phyloP scores from a whole-genome alignment of 1,140 invertebrate genomes.

The Varroa destructor region DNA sequence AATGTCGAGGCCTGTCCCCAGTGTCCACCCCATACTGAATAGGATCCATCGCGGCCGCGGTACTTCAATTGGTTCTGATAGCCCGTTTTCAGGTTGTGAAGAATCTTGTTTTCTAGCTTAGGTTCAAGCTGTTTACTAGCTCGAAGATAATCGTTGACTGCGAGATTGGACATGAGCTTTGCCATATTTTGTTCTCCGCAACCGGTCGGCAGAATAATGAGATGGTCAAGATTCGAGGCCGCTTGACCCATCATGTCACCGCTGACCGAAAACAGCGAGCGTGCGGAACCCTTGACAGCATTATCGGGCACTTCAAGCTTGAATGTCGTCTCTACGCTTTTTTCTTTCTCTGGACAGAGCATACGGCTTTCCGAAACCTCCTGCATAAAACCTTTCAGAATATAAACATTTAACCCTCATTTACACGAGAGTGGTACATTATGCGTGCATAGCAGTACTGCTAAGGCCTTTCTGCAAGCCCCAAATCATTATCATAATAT shows the following conservation, averaged over 20 bases:
- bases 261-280: slow-evolving; percentile 48
- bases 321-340: slow-evolving; percentile 26
- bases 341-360: slow-evolving; percentile 1
- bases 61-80: slow-evolving; percentile 62
- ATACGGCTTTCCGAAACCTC: not conserved
- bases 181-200: slow-evolving; percentile 74
- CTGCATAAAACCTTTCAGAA: slow-evolving; percentile 10
- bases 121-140: slow-evolving; percentile 41
- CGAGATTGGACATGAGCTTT: slow-evolving; percentile 59
- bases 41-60: slow-evolving; percentile 58
- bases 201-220: slow-evolving; percentile 47
- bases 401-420: too few relatives aligned
- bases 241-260: slow-evolving; percentile 49
- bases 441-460: not conserved
- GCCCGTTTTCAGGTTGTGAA: slow-evolving; percentile 55
- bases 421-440: not conserved
- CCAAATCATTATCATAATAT: too few relatives aligned
- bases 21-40: slow-evolving; percentile 58
- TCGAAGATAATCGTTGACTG: slow-evolving; percentile 52
- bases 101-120: slow-evolving; percentile 46
- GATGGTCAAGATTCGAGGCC: slow-evolving; percentile 28
- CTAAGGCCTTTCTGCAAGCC: too few relatives aligned
- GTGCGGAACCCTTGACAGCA: slow-evolving; percentile 47
- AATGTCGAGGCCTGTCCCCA: slow-evolving; percentile 58
- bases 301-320: slow-evolving; percentile 31